A percentile compares a stretch with the other conserved stretches of the same genome.
Evolutionary conservation across 2,888 invertebrate genomes (phyloP).

Genomic region (Cheilosia urbana): DNA sequence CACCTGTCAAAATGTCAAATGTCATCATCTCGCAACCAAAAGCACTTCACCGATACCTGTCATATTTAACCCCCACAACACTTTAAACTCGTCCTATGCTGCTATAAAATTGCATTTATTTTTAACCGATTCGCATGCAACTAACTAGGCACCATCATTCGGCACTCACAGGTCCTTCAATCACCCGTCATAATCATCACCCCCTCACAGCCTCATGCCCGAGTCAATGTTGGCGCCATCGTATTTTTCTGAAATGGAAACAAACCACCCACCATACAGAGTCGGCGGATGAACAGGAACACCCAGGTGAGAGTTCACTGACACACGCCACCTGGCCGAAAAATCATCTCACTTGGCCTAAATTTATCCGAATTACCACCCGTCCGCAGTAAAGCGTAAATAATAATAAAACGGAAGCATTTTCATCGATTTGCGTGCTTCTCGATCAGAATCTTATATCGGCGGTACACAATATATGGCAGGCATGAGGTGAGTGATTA

Average conservation of each 20-base stretch:
- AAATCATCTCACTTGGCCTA: constrained; percentile 19
- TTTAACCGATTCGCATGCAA: constrained; percentile 39
- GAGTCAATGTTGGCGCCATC: constrained; percentile 8
- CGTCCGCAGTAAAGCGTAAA: not conserved
- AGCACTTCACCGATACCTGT: not conserved
- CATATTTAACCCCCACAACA: not conserved
- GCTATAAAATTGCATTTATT: not conserved
- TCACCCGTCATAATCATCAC: constrained; percentile 37
- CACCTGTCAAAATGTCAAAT: constrained; percentile 23
- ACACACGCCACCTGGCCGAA: constrained; percentile 44
- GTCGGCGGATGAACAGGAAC: not conserved
- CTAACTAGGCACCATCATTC: constrained; percentile 35
- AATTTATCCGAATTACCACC: constrained; percentile 15
- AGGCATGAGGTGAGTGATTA: constrained; percentile 43
- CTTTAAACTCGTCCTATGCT: not conserved
- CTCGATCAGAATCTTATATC: constrained; percentile 42
- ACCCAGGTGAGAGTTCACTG: constrained; percentile 58
- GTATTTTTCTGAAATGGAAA: not conserved
- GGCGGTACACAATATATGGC: constrained; percentile 34
- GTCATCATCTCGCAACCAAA: not conserved
- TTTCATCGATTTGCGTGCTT: constrained; percentile 47
- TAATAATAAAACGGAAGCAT: constrained; percentile 14
- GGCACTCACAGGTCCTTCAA: constrained; percentile 40
- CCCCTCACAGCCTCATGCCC: not conserved
- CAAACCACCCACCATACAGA: constrained; percentile 8